Percentiles rank a stretch among this genome's conserved stretches.
phyloP scores from a whole-genome alignment of 2,113 vertebrate genomes.

The Thomomys bottae region DNA sequence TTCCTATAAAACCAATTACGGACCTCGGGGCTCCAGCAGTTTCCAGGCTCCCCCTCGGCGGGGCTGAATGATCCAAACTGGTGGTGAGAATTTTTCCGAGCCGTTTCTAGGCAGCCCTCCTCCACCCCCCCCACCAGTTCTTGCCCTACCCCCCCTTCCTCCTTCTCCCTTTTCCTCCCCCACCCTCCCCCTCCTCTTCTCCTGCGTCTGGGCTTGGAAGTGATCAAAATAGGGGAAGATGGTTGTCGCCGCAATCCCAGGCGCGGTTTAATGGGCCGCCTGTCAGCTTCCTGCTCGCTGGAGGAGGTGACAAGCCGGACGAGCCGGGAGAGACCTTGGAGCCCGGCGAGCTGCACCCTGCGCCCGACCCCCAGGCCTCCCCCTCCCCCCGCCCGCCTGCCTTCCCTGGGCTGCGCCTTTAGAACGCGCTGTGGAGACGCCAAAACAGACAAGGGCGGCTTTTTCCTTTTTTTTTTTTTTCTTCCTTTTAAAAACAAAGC shows the following conservation, averaged over 20 bases:
- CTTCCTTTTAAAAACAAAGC: conserved; percentile 72
- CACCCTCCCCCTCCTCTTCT: conserved; percentile 11
- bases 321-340: conserved; percentile 39
- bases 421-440: conserved; percentile 64
- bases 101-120: conserved; percentile 87
- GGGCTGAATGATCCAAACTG: conserved; percentile 90
- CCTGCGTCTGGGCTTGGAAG: conserved; percentile 72
- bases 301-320: conserved; percentile 72
- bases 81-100: conserved; percentile 86
- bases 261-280: conserved; percentile 74
- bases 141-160: neutral
- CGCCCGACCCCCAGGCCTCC: neutral
- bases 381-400: too few relatives aligned
- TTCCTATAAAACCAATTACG: conserved; percentile 95
- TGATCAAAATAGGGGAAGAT: conserved; percentile 85
- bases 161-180: neutral
- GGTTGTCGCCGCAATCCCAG: conserved; percentile 77
- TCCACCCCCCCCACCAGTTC: conserved; percentile 40
- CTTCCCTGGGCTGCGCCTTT: conserved; percentile 57
- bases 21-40: conserved; percentile 88
- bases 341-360: conserved; percentile 44
- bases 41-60: conserved; percentile 90
- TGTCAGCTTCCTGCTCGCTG: conserved; percentile 76
- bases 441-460: conserved; percentile 51
- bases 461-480: neutral